Evolutionary conservation across 2,113 vertebrate species (phyloP), one percentile per base, ranked within the genome.

Genomic region (Ceyx margarethae): DNA sequence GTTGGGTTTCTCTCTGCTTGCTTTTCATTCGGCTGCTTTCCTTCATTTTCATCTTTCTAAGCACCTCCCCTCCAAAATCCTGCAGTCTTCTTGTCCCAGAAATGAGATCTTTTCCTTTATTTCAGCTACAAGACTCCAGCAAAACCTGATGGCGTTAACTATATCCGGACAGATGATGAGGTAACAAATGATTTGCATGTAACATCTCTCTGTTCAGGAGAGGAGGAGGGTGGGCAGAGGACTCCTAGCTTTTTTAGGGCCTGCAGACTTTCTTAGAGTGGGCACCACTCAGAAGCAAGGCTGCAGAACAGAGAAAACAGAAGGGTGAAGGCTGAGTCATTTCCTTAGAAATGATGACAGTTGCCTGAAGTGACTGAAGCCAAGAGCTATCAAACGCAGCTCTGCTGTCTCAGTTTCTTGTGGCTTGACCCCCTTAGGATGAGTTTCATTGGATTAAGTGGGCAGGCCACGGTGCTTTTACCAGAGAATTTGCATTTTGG

Each of bases 121-220:
- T 97, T 87, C 96, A 99, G 99, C 95, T 99, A 98, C 95, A 99
- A 99, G 94, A 97, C 97, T 94, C 97, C 98, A 71, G 98, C 97
- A 56, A 99, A 98, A 90, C 97, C 97, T 11, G 98, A 98, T 3
- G 97, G 97, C 2, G 98, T 98, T 80, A 98, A 99, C 79, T 99
- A 99, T 33, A 98, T 98, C 86, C 98, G 98, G 90, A 98, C 98
- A 94, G 98, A 99, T 35, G 99, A 99, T 79, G 99, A 99, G 99
- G 99, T 99, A 98, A 97, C 90, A 22, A 76, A 48, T 6, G 28
- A 53, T 88, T 80, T 87, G 94, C 89, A 85, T 90, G 50, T 43
- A 26, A 40, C 81, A 72, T 83, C 92, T 33, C 83, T 23, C 67
- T 64, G 72, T 21, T 33, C 2, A 6, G 84, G 72, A 37, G 85